phyloP scores from a whole-genome alignment of 35 echinoderm and acorn worm species.

The Diadema setosum region DNA sequence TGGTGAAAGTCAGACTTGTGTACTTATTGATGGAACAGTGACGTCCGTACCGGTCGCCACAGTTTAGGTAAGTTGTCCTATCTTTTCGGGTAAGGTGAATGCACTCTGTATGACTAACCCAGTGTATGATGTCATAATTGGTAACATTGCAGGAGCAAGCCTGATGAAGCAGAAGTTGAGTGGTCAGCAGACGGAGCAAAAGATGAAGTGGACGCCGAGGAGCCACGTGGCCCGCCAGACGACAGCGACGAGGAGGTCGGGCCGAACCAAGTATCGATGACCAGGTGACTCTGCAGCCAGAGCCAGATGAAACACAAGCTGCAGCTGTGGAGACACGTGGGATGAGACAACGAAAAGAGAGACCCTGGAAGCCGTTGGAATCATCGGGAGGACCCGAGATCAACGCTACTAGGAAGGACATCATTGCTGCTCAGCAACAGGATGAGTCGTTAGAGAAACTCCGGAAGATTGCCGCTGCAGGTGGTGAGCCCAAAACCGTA shows the following conservation, averaged over 20 bases:
- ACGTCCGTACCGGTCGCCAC: background rate
- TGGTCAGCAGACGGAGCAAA: background rate
- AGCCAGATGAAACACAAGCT: background rate
- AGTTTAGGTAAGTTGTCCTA: background rate
- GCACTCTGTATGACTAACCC: constrained; percentile 19
- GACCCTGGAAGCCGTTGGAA: background rate
- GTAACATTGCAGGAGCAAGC: background rate
- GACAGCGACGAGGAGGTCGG: background rate
- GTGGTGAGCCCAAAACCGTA: background rate
- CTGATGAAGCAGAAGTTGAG: too few relatives aligned
- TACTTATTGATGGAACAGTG: constrained; percentile 8
- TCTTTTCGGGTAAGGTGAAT: background rate
- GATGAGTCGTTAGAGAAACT: background rate
- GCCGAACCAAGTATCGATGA: background rate
- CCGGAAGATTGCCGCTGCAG: background rate
- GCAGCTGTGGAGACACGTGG: background rate
- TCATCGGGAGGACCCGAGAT: background rate
- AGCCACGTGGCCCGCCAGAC: background rate
- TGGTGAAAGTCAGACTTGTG: background rate
- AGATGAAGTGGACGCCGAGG: background rate
- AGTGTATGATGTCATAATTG: constrained; percentile 35
- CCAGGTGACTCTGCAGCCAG: background rate
- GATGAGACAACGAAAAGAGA: background rate
- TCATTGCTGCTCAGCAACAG: background rate
- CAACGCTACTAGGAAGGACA: background rate